Conservation (phyloP, 2,888 invertebrate species). For the Chirona hameri region DNA sequence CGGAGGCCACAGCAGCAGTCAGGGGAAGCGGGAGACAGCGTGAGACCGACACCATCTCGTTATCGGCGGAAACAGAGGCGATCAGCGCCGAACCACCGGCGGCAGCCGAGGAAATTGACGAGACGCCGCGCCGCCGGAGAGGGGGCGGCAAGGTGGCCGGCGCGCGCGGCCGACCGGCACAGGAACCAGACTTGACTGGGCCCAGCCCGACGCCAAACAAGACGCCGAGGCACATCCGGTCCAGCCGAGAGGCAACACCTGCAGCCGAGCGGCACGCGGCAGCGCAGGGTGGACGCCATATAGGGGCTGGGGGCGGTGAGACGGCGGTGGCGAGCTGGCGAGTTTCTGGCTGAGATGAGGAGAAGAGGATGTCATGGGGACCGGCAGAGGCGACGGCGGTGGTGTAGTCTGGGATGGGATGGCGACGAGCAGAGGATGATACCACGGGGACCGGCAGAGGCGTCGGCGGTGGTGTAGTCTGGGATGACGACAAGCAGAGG, state of each 20-base stretch:
- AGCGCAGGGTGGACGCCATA: not conserved
- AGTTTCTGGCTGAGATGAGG: too few species aligned
- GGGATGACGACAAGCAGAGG: too few species aligned
- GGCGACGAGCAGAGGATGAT: too few species aligned
- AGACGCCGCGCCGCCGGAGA: not conserved
- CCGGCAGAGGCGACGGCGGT: too few species aligned
- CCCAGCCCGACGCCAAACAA: not conserved
- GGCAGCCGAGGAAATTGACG: not conserved
- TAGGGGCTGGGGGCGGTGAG: too few species aligned
- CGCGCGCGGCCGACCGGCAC: not conserved
- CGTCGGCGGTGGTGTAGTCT: too few species aligned
- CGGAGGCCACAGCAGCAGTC: conserved; percentile 28
- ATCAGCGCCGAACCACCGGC: not conserved
- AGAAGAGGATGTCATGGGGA: too few species aligned
- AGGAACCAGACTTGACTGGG: conserved; percentile 6
- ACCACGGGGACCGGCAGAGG: too few species aligned
- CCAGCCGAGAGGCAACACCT: not conserved
- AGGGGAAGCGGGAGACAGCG: conserved; percentile 33
- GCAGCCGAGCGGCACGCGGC: not conserved
- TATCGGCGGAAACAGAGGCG: conserved; percentile 13
- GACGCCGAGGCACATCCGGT: not conserved
- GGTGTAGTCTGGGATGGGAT: too few species aligned
- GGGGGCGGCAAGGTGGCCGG: not conserved
- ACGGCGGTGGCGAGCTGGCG: too few species aligned
- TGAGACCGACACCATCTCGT: conserved; percentile 34